Evolutionary conservation across 2,113 vertebrate species (phyloP).

Genomic region (Entelurus aequoreus): DNA sequence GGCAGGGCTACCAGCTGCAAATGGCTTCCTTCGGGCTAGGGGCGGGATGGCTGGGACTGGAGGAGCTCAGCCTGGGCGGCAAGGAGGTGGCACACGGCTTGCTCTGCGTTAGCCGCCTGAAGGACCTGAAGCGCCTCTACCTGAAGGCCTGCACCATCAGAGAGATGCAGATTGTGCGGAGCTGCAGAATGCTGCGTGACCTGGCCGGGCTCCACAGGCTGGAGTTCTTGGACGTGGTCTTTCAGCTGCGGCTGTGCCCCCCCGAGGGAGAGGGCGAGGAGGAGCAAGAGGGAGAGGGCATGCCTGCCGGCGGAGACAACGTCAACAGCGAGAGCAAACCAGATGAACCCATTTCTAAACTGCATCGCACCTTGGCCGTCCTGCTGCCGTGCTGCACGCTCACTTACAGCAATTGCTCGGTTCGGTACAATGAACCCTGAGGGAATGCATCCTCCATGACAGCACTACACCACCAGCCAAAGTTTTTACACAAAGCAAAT

Average conservation of each 20-base stretch:
- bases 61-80: slow-evolving; percentile 69
- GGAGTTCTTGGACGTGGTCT: slow-evolving; percentile 69
- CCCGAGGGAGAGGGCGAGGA: slow-evolving; percentile 43
- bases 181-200: slow-evolving; percentile 64
- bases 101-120: slow-evolving; percentile 66
- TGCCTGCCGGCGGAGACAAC: slow-evolving; percentile 9
- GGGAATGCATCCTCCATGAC: not conserved
- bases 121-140: slow-evolving; percentile 63
- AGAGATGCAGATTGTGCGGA: slow-evolving; percentile 63
- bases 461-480: not conserved
- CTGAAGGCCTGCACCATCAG: slow-evolving; percentile 67
- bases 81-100: slow-evolving; percentile 70
- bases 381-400: slow-evolving; percentile 63
- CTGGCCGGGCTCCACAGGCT: slow-evolving; percentile 59
- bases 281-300: slow-evolving; percentile 34
- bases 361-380: slow-evolving; percentile 60
- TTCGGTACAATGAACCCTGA: slow-evolving; percentile 62
- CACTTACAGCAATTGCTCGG: slow-evolving; percentile 66
- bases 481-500: not conserved
- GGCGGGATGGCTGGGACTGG: slow-evolving; percentile 69
- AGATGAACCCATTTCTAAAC: slow-evolving; percentile 58
- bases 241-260: slow-evolving; percentile 57
- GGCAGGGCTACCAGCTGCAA: slow-evolving; percentile 64
- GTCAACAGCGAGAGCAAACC: slow-evolving; percentile 35
- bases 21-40: slow-evolving; percentile 73